Base-by-base conservation (phyloP, 1,140 invertebrate genomes). In the Papilio polyxenes region DNA sequence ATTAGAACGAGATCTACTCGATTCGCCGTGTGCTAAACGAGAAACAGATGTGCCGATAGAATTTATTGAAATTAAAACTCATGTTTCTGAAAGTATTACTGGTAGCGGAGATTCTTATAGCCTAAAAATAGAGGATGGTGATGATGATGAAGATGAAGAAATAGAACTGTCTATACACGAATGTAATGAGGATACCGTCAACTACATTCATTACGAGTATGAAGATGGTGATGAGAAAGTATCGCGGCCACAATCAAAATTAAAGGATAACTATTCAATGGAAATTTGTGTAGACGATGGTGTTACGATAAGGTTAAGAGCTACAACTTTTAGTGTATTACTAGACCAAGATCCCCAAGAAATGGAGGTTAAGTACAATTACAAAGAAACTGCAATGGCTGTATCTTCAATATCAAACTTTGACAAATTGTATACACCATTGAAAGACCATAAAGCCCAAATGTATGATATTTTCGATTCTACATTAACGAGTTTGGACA, bases 381-480 rank as follows among this genome's bases (percentile, higher is more conserved):
- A 77, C 20, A 89, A 85, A 80, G 90, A 92, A 83, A 93, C 86
- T 37, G 89, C 90, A 80, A 82, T 83, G 15, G 89, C 90, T 44
- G 90, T 91, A 0, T 88, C 80, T 76, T 91, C 91, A 3, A 92
- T 93, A 85, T 87, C 82, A 56, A 84, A 89, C 81, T 86, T 90
- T 37, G 88, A 91, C 23, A 90, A 82, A 69, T 85, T 93, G 44
- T 92, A 93, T 59, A 93, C 93, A 8, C 93, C 93, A 48, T 83
- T 91, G 79, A 94, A 94, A 89, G 87, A 91, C 78, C 75, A 82
- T 11, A 83, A 87, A 85, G 84, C 84, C 3, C 86, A 91, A 75
- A 91, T 89, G 77, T 91, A 86, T 49, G 89, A 93, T 81, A 89
- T 94, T 83, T 94, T 94, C 84, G 92, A 93, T 84, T 94, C 93